Base-by-base conservation (phyloP, 2,797 vertebrate species). In the Helicolenus hilgendorfi region DNA sequence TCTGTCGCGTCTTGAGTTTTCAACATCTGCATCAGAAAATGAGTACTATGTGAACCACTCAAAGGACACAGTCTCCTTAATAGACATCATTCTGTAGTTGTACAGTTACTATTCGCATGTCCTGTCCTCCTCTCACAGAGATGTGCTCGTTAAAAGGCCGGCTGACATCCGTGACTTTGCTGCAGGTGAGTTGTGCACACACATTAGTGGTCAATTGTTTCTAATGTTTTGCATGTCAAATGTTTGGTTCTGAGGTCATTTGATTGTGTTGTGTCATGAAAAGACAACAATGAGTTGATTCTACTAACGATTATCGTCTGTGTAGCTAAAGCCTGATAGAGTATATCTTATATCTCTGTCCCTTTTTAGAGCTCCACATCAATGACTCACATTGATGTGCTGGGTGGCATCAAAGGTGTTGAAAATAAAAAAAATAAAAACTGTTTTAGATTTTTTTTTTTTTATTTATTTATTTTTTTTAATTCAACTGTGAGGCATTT, bases 131-230 rank as follows among this genome's bases (percentile, higher is more conserved):
- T 89, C 49, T 89, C 33, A 58, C 91, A 98, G 97, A 73, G 82
- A 96, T 10, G 87, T 97, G 53, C 91, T 97, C 79, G 84, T 95
- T 1, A 93, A 97, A 90, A 96, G 92, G 71, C 97, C 97, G 1
- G 24, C 22, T 22, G 89, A 97, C 64, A 87, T 98, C 62, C 79
- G 22, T 0, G 92, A 95, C 64, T 98, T 97, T 94, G 97, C 97
- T 78, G 96, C 96, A 84, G 96, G 97, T 97, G 71, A 88, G 87
- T 72, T 38, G 9, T 38, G 5, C 5, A 38, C 20, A 27, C 33
- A 58, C 33, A 55, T n/a, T 22, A 4, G 20, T 55, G 49, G 9
- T 55, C 9, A 55, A 15, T 49, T 49, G 45, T 49, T 49, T 49
- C 45, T 49, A 20, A 20, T 22, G 49, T 55, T 55, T 55, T 10